Evolutionary conservation across 2,113 vertebrate species (phyloP), one percentile per base, ranked within the genome.

Genomic region (Paramormyrops kingsleyae): DNA sequence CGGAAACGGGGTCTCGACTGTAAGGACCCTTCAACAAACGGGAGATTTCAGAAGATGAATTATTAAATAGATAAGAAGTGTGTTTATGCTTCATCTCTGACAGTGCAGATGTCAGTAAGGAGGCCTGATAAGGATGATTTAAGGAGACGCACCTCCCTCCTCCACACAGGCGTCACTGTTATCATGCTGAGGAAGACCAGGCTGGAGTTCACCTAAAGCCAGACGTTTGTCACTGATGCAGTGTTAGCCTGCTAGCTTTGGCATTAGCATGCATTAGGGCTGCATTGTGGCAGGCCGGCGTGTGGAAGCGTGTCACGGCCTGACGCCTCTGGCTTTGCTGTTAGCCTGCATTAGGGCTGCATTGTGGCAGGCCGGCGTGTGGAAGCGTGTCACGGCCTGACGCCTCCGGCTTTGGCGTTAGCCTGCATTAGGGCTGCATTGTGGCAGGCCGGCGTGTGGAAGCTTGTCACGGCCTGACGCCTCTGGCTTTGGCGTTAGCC

Each of bases 121-220:
- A 96, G 94, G 95, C 95, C 95, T 97, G 97, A 97, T 94, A 96
- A 97, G 95, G 95, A 95, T 98, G 97, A 98, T 98, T 98, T 98
- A 42, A 39, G 31, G 74, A 80, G 74, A 8, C 2, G 13, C 17
- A 7, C 15, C 74, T 42, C 31, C 35, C n/a, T 80, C 4, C 15
- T 42, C 15, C 35, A 17, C 35, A 39, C 12, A 80, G 31, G 31
- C 6, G 74, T 62, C 56, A 4, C 59, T 0, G 19, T 42, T 44
- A 70, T 70, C 62, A 10, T 70, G n/a, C 9, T 31, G 62, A 27
- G 62, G n/a, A 13, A 31, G 62, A 70, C n/a, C 62, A 70, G 62
- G 62, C 62, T 66, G 62, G n/a, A 13, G 62, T 70, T 70, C 27
- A 31, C n/a, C 9, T 56, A 31, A 70, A 70, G 62, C 62, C 62